Evolutionary conservation across 2,888 invertebrate species (phyloP), one percentile per base, ranked within the genome.

Genomic region (Plebejus melissa): DNA sequence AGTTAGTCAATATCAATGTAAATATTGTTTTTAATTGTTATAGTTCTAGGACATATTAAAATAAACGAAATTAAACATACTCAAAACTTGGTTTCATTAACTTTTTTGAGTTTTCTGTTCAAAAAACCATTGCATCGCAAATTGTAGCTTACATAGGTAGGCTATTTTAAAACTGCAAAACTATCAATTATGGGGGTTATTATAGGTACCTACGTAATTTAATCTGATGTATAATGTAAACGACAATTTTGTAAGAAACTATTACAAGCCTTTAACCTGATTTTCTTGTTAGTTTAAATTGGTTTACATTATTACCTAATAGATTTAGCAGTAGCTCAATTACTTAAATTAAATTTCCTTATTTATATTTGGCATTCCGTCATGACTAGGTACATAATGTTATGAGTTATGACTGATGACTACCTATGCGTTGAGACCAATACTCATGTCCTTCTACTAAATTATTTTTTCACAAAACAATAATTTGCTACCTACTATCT

Each of bases 21-120:
- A 88, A 91, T 91, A 91, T 87, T 88, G 88, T 90, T 90, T 86
- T 83, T 80, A 77, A 83, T 86, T 90, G 89, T 91, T 91, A 87
- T 80, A 80, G 76, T 78, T 78, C 74, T 69, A 75, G 76, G 74
- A 77, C 50, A 70, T 75, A 77, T 74, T 75, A 75, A 75, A 72
- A 74, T 72, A 75, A 72, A 75, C 69, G 41, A 75, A 69, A 54
- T 16, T 32, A n/a, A 41, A 74, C 38, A 60, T 41, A 69, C 11
- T 54, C n/a, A 41, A 36, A 72, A 57, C 65, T 57, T 76, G 22
- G 71, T 76, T 76, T 50, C 1, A 74, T 58, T 74, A 28, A 28
- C 11, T 50, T 2, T 72, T 72, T 72, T 46, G 7, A 41, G 2
- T 58, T 7, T 3, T 0, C 22, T 16, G 2, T 16, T 58, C 22